phyloP scores from a whole-genome alignment of 2,113 vertebrate species.

The Poeciliopsis turrubarensis region DNA sequence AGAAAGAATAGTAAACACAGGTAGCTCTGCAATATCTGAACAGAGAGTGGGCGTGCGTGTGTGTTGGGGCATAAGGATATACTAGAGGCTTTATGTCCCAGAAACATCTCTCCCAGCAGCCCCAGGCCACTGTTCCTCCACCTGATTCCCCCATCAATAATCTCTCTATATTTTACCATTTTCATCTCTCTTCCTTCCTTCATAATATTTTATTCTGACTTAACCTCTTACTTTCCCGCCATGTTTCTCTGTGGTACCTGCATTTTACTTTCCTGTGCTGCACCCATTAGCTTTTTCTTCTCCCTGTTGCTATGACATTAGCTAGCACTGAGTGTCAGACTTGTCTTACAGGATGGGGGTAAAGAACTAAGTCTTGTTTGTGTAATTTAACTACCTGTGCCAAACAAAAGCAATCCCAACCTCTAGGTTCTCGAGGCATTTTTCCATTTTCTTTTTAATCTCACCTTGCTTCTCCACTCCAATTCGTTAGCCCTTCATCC shows the following conservation, averaged over 20 bases:
- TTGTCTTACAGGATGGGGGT: constrained; percentile 72
- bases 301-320: constrained; percentile 79
- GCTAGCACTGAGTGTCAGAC: constrained; percentile 67
- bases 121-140: constrained; percentile 46
- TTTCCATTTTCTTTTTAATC: background rate
- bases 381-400: constrained; percentile 74
- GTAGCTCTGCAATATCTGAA: constrained; percentile 39
- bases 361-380: constrained; percentile 74
- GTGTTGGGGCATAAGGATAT: constrained; percentile 10
- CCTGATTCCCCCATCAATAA: constrained; percentile 53
- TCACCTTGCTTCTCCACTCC: constrained; percentile 23
- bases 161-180: constrained; percentile 30
- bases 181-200: constrained; percentile 1
- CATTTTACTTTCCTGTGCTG: constrained; percentile 44
- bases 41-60: background rate
- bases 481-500: constrained; percentile 15
- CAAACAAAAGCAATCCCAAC: constrained; percentile 1
- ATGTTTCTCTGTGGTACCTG: constrained; percentile 44
- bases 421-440: constrained; percentile 17
- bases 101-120: constrained; percentile 53
- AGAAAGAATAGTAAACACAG: constrained; percentile 73
- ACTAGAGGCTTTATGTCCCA: constrained; percentile 54
- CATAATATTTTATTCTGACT: constrained; percentile 14
- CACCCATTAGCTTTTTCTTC: constrained; percentile 70
- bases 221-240: constrained; percentile 23